Base-by-base conservation (phyloP, 2,797 vertebrate genomes). In the Melanotaenia parkinsoni region DNA sequence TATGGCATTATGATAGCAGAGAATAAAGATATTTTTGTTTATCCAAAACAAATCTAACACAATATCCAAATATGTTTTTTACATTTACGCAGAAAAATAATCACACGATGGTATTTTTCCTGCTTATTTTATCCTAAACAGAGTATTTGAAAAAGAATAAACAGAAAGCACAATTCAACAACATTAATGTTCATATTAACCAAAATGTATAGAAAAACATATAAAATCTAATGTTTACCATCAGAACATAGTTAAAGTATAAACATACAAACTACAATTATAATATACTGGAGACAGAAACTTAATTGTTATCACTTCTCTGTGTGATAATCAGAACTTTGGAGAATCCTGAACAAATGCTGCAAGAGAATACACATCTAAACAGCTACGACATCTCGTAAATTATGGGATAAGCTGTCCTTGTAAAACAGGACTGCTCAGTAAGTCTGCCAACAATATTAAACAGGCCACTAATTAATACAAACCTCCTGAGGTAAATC, bases 381-480 rank as follows among this genome's bases (percentile, higher is more conserved):
- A 13, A 70, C 18, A 69, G 62, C 64, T 20, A 12, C 59, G 67
- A 24, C 62, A 40, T 22, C 22, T 24, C 53, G 3, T 22, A 67
- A 54, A 75, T 1, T 3, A 8, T 30, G 56, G 63, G 37, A 76
- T 35, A 65, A 51, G 69, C 8, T 1, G 0, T 30, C 68, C 24
- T 20, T 38, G 24, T 22, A 54, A 63, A 67, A 58, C 35, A 78
- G 72, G 61, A 76, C 67, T 67, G 61, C 16, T 64, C 65, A 72
- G 64, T 57, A 74, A 63, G 53, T 24, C 60, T 53, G n/a, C 67
- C 67, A 69, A 81, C 84, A 81, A 88, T 84, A 90, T 90, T 89
- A 89, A 91, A 84, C 74, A 88, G 85, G 70, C 63, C 51, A 69
- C 75, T 90, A 93, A 95, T 94, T 94, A 94, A 89, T 82, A 90